Evolutionary conservation across 2,888 invertebrate species (phyloP).

Genomic region (Operophtera brumata): DNA sequence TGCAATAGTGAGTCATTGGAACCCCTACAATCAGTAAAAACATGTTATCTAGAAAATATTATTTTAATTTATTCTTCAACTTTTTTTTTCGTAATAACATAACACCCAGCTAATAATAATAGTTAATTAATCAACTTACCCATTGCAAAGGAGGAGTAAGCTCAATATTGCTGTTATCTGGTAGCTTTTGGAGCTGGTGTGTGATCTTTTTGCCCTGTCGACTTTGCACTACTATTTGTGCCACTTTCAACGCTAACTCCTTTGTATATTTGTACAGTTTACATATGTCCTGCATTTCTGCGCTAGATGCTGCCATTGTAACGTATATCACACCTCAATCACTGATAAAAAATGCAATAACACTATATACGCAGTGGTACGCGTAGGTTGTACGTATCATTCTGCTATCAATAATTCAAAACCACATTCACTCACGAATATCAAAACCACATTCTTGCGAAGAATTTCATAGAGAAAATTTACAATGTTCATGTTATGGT

Average conservation of each 20-base stretch:
- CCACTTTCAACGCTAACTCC: conserved; percentile 91
- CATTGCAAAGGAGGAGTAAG: conserved; percentile 60
- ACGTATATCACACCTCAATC: conserved; percentile 20
- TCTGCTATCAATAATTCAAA: too few relatives aligned
- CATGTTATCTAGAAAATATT: too few relatives aligned
- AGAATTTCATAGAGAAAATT: too few relatives aligned
- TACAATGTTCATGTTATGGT: too few relatives aligned
- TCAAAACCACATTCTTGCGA: too few relatives aligned
- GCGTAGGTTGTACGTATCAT: too few relatives aligned
- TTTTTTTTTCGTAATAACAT: too few relatives aligned
- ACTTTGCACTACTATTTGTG: conserved; percentile 95
- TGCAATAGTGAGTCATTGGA: too few relatives aligned
- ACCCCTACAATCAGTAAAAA: too few relatives aligned
- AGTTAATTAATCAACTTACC: conserved; percentile 44
- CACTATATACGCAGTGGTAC: conserved; percentile 38
- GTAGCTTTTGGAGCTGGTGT: conserved; percentile 49
- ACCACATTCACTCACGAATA: too few relatives aligned
- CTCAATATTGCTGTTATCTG: conserved; percentile 46
- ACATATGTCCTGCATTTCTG: conserved; percentile 82
- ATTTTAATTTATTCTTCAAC: too few relatives aligned
- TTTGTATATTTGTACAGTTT: conserved; percentile 95
- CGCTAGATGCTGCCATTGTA: conserved; percentile 56
- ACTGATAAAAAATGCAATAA: conserved; percentile 20
- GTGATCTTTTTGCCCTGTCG: conserved; percentile 91
- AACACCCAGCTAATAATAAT: neutral